Evolutionary conservation across 2,113 vertebrate genomes (phyloP), one percentile per base, ranked within the genome.

Genomic region (Chaenogobius annularis): DNA sequence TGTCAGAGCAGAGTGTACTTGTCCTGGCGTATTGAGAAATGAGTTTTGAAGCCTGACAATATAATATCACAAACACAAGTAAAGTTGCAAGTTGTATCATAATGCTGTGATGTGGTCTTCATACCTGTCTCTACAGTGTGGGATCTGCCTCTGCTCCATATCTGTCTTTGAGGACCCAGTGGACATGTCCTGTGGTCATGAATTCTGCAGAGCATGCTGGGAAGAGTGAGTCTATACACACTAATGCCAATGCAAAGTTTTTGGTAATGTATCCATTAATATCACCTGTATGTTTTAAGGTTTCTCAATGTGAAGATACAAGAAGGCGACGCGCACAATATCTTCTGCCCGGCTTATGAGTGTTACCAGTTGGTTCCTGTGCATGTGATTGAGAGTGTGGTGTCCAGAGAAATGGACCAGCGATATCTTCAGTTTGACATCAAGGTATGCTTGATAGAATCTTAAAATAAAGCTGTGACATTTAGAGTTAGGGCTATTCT

Each of bases 271-370:
- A n/a, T 47, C 68, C 8, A 6, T n/a, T 48, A 47, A 0, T 62
- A 1, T 31, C 17, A n/a, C 70, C 5, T 70, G n/a, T n/a, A 10
- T 73, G 58, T 6, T 72, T 26, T 69, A 70, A 91, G 90, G 69
- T 92, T 92, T 70, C 89, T 92, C 6, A 92, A 92, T 35, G 73
- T 92, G 8, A 92, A 90, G 72, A 92, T 92, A 79, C 90, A 90
- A 73, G 90, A 90, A 58, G 90, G 90, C 0, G 90, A 90, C 3
- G 90, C 90, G 7, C 90, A 92, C 79, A 92, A 92, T 35, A 92
- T 92, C 78, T 90, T 92, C 78, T 92, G 90, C 58, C 90, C 90
- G 0, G 89, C 89, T 0, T 92, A 84, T 10, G 90, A 90, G 75
- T 92, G 90, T 72, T 92, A 92, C 78, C 90, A 92, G 79, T 37